Percentiles rank a stretch among this genome's conserved stretches.
These are phyloP conservation scores for Drosophila meridionalis DNA, from an alignment of 2,888 invertebrate genomes.

Conservation along the genomic window DNA sequence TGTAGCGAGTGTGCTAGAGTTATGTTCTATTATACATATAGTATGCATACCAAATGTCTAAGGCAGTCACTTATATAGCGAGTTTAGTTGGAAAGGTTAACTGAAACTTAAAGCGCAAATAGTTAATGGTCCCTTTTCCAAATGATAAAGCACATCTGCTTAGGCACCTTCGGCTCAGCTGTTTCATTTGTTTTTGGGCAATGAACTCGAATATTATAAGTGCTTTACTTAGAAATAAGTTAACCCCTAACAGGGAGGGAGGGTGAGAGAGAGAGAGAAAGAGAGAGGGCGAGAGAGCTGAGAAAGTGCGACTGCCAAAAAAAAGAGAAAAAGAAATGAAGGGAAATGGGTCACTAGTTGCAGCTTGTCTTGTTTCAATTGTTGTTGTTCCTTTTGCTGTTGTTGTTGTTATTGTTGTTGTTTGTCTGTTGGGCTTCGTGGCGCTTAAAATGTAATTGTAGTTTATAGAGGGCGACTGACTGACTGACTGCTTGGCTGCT, in stretches of 20 bases:
- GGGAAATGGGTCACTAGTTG: conserved; percentile 72
- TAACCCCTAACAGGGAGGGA: background rate
- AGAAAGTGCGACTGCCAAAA: conserved; percentile 28
- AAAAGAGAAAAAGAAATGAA: conserved; percentile 2
- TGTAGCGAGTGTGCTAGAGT: too few relatives aligned
- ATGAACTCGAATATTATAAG: conserved; percentile 9
- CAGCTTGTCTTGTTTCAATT: conserved; percentile 44
- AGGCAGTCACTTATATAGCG: too few relatives aligned
- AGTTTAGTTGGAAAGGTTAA: too few relatives aligned
- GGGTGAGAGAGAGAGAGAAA: background rate
- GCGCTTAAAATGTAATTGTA: conserved; percentile 68
- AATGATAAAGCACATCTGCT: background rate
- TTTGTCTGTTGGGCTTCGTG: conserved; percentile 48
- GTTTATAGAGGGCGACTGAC: conserved; percentile 59
- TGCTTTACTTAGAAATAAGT: conserved; percentile 4
- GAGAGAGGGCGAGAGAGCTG: background rate
- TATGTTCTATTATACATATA: too few relatives aligned
- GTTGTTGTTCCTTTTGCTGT: conserved; percentile 14
- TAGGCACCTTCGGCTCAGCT: conserved; percentile 9
- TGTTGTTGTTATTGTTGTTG: conserved; percentile 15
- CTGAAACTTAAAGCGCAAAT: background rate
- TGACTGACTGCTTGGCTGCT: conserved; percentile 30
- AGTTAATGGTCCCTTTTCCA: too few relatives aligned
- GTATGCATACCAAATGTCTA: too few relatives aligned
- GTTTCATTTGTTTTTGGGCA: conserved; percentile 6